These are phyloP conservation scores for Podargus strigoides DNA, from an alignment of 2,797 vertebrate species.

Conservation along the genomic window DNA sequence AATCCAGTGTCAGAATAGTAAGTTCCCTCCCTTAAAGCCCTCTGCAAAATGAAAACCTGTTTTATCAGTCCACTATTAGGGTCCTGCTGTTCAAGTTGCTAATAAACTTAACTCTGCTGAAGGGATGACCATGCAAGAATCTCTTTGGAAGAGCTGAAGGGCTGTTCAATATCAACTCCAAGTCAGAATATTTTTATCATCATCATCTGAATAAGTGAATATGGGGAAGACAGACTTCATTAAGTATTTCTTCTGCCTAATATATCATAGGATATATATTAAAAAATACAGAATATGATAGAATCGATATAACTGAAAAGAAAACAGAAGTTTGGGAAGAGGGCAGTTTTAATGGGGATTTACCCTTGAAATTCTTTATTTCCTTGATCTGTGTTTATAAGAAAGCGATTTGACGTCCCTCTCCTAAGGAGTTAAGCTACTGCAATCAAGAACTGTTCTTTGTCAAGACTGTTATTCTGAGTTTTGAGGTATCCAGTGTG, in stretches of 20 bases:
- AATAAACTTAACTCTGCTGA: not conserved
- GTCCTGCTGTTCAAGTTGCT: not conserved
- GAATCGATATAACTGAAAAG: not conserved
- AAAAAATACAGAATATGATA: not conserved
- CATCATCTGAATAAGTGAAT: not conserved
- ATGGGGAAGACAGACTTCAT: not conserved
- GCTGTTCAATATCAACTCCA: not conserved
- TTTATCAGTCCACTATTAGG: not conserved
- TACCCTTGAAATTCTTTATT: not conserved
- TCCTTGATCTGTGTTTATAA: not conserved
- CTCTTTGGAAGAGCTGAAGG: not conserved
- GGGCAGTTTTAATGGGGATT: not conserved
- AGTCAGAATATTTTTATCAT: not conserved
- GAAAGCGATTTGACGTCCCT: not conserved
- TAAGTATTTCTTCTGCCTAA: not conserved
- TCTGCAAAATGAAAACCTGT: not conserved
- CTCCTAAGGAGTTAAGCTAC: not conserved
- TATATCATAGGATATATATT: not conserved
- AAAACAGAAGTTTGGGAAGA: not conserved
- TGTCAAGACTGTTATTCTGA: not conserved
- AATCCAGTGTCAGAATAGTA: not conserved
- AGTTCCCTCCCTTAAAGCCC: not conserved
- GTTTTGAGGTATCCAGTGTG: not conserved
- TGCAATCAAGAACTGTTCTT: not conserved
- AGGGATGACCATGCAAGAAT: not conserved